Evolutionary conservation across 2,113 vertebrate species (phyloP).

Genomic region (Verasper variegatus): DNA sequence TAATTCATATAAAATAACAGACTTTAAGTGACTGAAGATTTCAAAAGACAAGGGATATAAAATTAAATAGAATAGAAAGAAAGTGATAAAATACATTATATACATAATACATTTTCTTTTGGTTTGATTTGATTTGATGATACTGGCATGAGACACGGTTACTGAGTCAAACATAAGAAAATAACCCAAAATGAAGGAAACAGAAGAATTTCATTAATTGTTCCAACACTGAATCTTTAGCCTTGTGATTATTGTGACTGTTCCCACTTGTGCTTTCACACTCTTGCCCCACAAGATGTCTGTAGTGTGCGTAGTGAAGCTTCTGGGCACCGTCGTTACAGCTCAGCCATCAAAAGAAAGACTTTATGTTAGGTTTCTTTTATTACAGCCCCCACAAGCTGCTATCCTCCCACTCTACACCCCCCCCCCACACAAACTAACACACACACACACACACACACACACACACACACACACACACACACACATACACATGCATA

Average conservation of each 20-base stretch:
- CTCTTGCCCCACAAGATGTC: constrained; percentile 41
- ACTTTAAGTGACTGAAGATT: too few relatives aligned
- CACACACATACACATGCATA: background rate
- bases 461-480: background rate
- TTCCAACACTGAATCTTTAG: background rate
- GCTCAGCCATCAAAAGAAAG: background rate
- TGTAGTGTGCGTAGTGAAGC: constrained; percentile 6
- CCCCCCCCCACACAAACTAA: background rate
- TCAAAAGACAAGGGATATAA: too few relatives aligned
- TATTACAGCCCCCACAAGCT: constrained; percentile 1
- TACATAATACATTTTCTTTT: too few relatives aligned
- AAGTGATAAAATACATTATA: too few relatives aligned
- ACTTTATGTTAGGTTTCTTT: background rate
- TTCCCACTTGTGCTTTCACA: background rate
- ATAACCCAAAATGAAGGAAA: too few relatives aligned
- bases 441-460: background rate
- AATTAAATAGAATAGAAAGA: too few relatives aligned
- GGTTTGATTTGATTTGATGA: too few relatives aligned
- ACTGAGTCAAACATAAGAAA: too few relatives aligned
- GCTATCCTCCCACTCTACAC: background rate
- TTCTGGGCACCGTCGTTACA: background rate
- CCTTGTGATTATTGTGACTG: background rate
- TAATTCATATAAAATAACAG: too few relatives aligned
- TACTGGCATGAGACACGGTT: too few relatives aligned
- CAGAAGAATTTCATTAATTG: too few relatives aligned